These are phyloP conservation scores for Drosophila insularis DNA, from an alignment of 1,140 invertebrate species.

Conservation along the genomic window DNA sequence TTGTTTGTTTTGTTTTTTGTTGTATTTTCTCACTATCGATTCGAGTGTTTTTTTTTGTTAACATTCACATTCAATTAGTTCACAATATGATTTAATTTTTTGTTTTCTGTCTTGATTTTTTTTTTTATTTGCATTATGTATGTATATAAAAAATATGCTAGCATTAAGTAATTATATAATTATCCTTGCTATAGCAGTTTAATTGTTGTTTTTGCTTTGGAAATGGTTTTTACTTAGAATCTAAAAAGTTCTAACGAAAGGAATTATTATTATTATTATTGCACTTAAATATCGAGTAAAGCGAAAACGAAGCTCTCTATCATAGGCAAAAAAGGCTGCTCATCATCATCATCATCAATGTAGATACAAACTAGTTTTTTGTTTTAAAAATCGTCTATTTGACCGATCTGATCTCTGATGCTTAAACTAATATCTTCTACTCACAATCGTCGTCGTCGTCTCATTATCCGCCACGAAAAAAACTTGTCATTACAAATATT, in stretches of 20 bases:
- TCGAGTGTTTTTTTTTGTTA: constrained; percentile 20
- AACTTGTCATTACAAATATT: constrained; percentile 80
- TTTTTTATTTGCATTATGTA: constrained; percentile 9
- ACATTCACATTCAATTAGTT: constrained; percentile 70
- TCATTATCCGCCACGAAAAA: constrained; percentile 52
- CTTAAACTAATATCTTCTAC: neutral
- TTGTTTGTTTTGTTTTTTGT: constrained; percentile 10
- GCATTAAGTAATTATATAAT: constrained; percentile 51
- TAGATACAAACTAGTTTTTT: constrained; percentile 67
- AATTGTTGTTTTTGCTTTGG: constrained; percentile 34
- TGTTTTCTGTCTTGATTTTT: no score
- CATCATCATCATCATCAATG: constrained; percentile 11
- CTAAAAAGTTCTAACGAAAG: constrained; percentile 65
- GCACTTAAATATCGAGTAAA: constrained; percentile 71
- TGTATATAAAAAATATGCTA: constrained; percentile 77
- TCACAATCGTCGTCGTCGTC: constrained; percentile 23
- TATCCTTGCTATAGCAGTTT: constrained; percentile 32
- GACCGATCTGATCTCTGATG: constrained; percentile 20
- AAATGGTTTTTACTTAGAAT: constrained; percentile 43
- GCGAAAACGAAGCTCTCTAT: constrained; percentile 66
- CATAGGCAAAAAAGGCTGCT: constrained; percentile 75
- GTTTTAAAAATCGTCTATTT: constrained; percentile 63
- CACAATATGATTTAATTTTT: constrained; percentile 21
- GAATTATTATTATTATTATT: constrained; percentile 48
- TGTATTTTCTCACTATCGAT: constrained; percentile 32